phyloP scores from a whole-genome alignment of 1,140 invertebrate species.

The Xylocopa sonorina region DNA sequence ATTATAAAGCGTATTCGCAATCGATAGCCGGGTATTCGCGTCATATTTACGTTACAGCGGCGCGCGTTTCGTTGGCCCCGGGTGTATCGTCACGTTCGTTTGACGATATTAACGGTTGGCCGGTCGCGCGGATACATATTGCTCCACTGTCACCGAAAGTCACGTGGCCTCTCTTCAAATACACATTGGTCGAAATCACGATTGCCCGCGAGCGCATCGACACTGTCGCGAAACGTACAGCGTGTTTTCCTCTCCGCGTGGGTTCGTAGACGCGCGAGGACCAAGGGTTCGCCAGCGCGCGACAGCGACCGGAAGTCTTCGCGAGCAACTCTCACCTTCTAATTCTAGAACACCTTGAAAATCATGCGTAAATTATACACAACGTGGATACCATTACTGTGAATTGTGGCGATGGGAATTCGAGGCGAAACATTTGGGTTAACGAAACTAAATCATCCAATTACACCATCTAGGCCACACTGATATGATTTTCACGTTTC shows the following conservation, averaged over 20 bases:
- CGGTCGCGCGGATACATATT: slow-evolving; percentile 50
- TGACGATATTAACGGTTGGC: slow-evolving; percentile 60
- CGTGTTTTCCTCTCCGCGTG: not conserved
- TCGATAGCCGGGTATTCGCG: slow-evolving; percentile 6
- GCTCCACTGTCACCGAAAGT: slow-evolving; percentile 53
- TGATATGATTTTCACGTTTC: too few species aligned
- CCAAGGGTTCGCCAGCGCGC: too few species aligned
- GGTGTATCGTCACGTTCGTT: slow-evolving; percentile 45
- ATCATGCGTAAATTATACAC: not conserved
- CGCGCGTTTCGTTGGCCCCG: not conserved
- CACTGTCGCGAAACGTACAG: not conserved
- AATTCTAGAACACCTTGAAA: not conserved
- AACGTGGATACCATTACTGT: not conserved
- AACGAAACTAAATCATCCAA: slow-evolving; percentile 2
- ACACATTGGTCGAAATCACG: slow-evolving; percentile 2
- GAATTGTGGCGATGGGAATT: slow-evolving; percentile 1
- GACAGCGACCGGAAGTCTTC: not conserved
- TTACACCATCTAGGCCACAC: not conserved
- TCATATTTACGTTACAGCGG: slow-evolving; percentile 29
- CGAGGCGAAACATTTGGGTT: slow-evolving; percentile 1
- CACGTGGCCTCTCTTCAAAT: slow-evolving; percentile 34
- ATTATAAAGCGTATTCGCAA: slow-evolving; percentile 49
- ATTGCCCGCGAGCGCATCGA: too few species aligned
- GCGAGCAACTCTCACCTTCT: not conserved
- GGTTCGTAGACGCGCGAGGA: too few species aligned